These are phyloP conservation scores for Nemotelus pantherinus DNA, from an alignment of 2,888 invertebrate species.

Conservation along the genomic window DNA sequence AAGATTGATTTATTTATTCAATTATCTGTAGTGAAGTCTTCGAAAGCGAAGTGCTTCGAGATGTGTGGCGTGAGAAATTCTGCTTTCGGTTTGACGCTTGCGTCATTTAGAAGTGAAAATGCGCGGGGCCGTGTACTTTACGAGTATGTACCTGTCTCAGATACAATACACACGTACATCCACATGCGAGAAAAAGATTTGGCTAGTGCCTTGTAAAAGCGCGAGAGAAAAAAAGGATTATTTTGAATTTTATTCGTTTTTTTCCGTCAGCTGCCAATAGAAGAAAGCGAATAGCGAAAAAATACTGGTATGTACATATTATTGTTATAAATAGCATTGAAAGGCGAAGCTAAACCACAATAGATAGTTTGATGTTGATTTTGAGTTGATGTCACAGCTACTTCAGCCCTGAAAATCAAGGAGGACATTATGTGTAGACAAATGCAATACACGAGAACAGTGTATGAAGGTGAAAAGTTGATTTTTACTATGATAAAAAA, in stretches of 20 bases:
- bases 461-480: background rate
- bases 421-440: constrained; percentile 10
- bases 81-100: constrained; percentile 11
- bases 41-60: background rate
- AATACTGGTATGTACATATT: constrained; percentile 1
- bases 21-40: constrained; percentile 17
- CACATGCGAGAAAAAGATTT: background rate
- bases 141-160: background rate
- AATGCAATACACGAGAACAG: constrained; percentile 1
- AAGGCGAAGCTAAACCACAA: constrained; percentile 16
- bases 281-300: constrained; percentile 12
- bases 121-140: background rate
- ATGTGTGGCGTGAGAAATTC: background rate
- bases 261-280: constrained; percentile 19
- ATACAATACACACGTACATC: too few relatives aligned
- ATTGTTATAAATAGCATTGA: constrained; percentile 40
- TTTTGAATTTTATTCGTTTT: constrained; percentile 3
- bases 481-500: too few relatives aligned
- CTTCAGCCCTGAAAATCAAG: background rate
- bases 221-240: constrained; percentile 19
- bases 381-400: constrained; percentile 30
- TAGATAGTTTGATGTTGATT: constrained; percentile 13
- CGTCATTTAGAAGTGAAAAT: constrained; percentile 6
- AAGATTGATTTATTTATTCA: constrained; percentile 38
- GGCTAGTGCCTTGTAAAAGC: background rate